Evolutionary conservation across 2,113 vertebrate genomes (phyloP).

Genomic region (Sciurus niger): DNA sequence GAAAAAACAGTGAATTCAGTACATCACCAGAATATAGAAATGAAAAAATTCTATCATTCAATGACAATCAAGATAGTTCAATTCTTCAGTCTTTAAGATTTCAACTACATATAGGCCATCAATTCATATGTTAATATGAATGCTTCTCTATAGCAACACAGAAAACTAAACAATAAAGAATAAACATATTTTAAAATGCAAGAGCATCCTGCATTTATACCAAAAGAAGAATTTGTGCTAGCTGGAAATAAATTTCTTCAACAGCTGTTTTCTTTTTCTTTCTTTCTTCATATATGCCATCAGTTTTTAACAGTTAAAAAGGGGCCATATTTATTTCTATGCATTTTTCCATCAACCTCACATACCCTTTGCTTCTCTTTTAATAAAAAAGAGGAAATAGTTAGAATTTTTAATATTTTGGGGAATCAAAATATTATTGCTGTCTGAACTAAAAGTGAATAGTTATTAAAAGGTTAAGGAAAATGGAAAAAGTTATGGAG

Average conservation of each 20-base stretch:
- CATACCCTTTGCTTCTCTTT: constrained; percentile 8
- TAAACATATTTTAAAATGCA: constrained; percentile 33
- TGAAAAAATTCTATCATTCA: constrained; percentile 35
- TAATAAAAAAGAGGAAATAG: background rate
- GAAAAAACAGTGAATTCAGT: background rate
- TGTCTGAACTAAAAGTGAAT: background rate
- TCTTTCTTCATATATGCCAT: background rate
- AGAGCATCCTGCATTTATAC: background rate
- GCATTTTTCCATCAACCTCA: background rate
- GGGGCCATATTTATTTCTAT: background rate
- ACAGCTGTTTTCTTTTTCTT: background rate
- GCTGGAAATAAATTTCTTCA: constrained; percentile 38
- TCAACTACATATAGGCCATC: constrained; percentile 28
- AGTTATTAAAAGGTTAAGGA: background rate
- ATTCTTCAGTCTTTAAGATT: constrained; percentile 39
- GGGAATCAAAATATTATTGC: background rate
- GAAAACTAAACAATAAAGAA: constrained; percentile 41
- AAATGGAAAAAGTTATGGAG: background rate
- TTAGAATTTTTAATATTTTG: background rate
- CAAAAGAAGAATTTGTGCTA: background rate
- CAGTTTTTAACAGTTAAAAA: constrained; percentile 2
- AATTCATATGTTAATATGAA: constrained; percentile 57
- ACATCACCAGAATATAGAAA: constrained; percentile 25
- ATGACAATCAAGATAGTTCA: background rate
- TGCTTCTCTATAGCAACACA: constrained; percentile 15